Evolutionary conservation across 2,113 vertebrate genomes (phyloP).

Genomic region (Colaptes auratus): DNA sequence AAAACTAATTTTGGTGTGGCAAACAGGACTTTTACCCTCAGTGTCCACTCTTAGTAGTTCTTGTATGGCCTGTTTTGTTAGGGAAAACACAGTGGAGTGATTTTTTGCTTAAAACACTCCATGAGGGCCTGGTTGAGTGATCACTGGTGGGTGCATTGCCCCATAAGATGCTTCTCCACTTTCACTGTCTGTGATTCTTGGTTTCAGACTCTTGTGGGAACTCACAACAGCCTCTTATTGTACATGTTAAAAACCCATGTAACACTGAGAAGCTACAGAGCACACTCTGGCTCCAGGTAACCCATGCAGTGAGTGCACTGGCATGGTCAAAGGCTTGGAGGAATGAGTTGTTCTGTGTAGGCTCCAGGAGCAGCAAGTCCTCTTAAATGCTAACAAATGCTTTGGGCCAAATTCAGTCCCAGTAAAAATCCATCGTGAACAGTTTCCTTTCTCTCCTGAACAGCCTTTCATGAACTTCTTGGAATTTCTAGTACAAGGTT

Average conservation of each 20-base stretch:
- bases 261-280: neutral
- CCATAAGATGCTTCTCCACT: accelerated
- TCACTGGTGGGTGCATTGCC: neutral
- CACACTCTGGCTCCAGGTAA: neutral
- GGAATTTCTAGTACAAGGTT: neutral
- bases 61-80: neutral
- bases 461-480: neutral
- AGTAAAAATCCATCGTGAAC: neutral
- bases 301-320: accelerated
- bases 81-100: neutral
- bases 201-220: neutral
- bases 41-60: neutral
- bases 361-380: neutral
- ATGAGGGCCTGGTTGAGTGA: neutral
- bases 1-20: neutral
- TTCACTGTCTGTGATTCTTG: neutral
- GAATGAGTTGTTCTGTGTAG: accelerated
- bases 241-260: neutral
- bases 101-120: neutral
- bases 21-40: neutral
- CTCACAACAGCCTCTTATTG: neutral
- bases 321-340: accelerated
- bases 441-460: neutral
- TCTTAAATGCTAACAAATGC: neutral
- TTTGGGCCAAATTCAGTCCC: neutral